phyloP scores from a whole-genome alignment of 1,140 invertebrate genomes.

The Drosophila kohkoa region DNA sequence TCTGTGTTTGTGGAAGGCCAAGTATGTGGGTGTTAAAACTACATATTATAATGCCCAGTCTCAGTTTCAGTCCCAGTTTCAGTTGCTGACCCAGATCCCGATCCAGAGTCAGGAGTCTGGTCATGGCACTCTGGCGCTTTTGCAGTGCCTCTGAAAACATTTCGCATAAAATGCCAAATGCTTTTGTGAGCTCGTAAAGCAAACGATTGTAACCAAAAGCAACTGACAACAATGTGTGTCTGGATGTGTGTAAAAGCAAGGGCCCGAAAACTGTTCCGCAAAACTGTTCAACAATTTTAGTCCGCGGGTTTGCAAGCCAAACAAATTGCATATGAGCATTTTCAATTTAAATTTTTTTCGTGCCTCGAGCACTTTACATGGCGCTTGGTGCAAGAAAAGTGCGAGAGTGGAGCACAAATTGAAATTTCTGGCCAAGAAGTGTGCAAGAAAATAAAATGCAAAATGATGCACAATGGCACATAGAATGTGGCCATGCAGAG shows the following conservation, averaged over 20 bases:
- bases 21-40: slow-evolving; percentile 15
- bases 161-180: slow-evolving; percentile 78
- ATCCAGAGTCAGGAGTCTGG: slow-evolving; percentile 20
- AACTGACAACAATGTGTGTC: slow-evolving; percentile 64
- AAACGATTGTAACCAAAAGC: slow-evolving; percentile 69
- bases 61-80: slow-evolving; percentile 40
- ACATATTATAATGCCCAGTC: slow-evolving; percentile 45
- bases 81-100: slow-evolving; percentile 35
- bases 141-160: slow-evolving; percentile 58
- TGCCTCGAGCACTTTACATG: slow-evolving; percentile 34
- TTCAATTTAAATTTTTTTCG: slow-evolving; percentile 74
- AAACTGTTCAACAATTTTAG: slow-evolving; percentile 57
- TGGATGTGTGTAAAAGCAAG: not conserved
- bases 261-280: slow-evolving; percentile 34
- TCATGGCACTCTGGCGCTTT: slow-evolving; percentile 30
- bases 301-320: slow-evolving; percentile 48
- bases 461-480: slow-evolving; percentile 45
- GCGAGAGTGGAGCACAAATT: slow-evolving; percentile 37
- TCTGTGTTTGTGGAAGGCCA: not conserved
- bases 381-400: slow-evolving; percentile 21
- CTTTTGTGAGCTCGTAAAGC: slow-evolving; percentile 73
- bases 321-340: slow-evolving; percentile 80
- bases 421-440: slow-evolving; percentile 28
- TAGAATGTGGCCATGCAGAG: not conserved
- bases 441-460: slow-evolving; percentile 33